Evolutionary conservation across 2,113 vertebrate species (phyloP).

Genomic region (Lethenteron reissneri): DNA sequence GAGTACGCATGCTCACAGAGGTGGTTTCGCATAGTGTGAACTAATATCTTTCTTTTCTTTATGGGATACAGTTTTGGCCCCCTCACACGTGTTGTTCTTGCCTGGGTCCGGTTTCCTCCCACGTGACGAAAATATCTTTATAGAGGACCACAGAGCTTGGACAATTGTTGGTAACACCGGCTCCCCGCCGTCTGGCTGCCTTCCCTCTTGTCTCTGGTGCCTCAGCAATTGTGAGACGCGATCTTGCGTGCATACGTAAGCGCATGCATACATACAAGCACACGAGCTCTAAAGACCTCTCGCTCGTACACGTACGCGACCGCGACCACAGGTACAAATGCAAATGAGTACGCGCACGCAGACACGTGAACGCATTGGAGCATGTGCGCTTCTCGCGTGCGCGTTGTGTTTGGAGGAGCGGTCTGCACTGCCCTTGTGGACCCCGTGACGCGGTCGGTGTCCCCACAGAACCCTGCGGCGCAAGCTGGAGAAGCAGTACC

Average conservation of each 20-base stretch:
- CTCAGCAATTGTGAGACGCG: no score
- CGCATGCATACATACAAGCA: no score
- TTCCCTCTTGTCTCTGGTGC: no score
- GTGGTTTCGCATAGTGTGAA: background rate
- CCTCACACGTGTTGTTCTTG: background rate
- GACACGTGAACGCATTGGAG: background rate
- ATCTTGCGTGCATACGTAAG: no score
- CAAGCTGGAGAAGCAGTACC: conserved; percentile 77
- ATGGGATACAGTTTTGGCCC: background rate
- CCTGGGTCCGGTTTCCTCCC: background rate
- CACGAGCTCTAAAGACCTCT: no score
- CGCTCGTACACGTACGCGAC: background rate
- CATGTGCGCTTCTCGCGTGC: conserved; percentile 7
- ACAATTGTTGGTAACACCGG: no score
- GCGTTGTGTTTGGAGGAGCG: conserved; percentile 9
- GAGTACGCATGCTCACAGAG: background rate
- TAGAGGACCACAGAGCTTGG: no score
- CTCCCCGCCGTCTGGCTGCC: no score
- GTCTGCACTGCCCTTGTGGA: no score
- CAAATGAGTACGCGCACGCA: background rate
- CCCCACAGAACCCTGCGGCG: conserved; percentile 51
- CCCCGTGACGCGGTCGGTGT: no score
- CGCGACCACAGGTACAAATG: background rate
- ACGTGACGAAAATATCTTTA: no score
- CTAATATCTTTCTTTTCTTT: background rate